Base-by-base conservation (phyloP, 2,797 vertebrate genomes). In the Phrynocephalus vlangalii region DNA sequence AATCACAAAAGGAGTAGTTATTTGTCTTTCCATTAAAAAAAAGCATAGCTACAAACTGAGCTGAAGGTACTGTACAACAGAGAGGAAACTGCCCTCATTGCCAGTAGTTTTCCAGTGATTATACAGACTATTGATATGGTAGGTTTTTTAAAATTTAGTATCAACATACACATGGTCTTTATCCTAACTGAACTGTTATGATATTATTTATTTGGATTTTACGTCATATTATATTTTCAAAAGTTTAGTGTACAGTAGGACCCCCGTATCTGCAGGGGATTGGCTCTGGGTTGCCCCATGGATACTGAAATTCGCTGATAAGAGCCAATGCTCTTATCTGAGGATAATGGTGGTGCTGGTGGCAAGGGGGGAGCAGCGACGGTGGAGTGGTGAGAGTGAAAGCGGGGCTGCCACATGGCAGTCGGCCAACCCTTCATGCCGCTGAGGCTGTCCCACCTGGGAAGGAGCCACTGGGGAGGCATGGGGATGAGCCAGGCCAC, bases 61-160 rank as follows among this genome's bases (percentile, higher is more conserved):
- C 63, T 75, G 52, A 84, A 77, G 83, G 73, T 77, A 85, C 66
- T 33, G 6, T 83, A 22, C 33, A 13, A 83, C 4, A n/a, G 28
- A 75, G 28, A 72, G 71, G 70, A 90, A 76, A 73, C 60, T 86
- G 52, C 78, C 90, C 30, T 82, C 10, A 79, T 82, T 86, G 83
- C 77, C 85, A 86, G 79, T 86, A 86, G 56, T 80, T 33, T n/a
- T 50, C 15, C 6, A 50, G 15, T 76, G 16, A 56, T 88, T 87
- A 18, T 84, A n/a, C 70, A 70, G 30, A 33, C 1, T 24, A 20
- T 52, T 71, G 63, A 63, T 77, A 28, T n/a, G 66, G 63, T 78
- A 84, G 50, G 48, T 30, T 63, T 77, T 38, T 60, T 33, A 33
- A 22, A 77, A 50, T 85, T 77, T 85, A 48, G 60, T 48, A 66